Percentiles rank a stretch among this genome's conserved stretches.
Evolutionary conservation across 2,113 vertebrate species (phyloP).

Genomic region (Corythaeola cristata): DNA sequence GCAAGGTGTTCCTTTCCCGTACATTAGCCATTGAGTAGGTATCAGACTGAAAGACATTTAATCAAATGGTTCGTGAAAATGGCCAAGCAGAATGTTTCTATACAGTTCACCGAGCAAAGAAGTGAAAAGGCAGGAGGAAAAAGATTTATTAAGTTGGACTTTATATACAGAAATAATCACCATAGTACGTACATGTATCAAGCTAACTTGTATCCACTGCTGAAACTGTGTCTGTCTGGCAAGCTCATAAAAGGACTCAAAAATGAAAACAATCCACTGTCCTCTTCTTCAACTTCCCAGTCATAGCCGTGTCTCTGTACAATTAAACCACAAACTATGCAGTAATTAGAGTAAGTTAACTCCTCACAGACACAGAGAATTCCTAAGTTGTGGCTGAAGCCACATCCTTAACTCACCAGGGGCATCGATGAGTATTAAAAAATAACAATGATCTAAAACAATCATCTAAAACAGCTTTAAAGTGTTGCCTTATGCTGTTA

Average conservation of each 20-base stretch:
- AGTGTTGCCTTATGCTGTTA: background rate
- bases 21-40: background rate
- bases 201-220: background rate
- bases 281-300: background rate
- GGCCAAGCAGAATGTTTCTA: constrained; percentile 24
- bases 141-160: constrained; percentile 22
- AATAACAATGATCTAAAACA: background rate
- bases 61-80: constrained; percentile 40
- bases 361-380: background rate
- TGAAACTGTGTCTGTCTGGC: background rate
- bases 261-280: background rate
- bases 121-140: constrained; percentile 4
- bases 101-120: constrained; percentile 10
- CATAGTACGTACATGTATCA: background rate
- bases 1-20: background rate
- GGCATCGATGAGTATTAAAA: background rate
- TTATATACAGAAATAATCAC: constrained; percentile 1
- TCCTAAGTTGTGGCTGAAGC: background rate
- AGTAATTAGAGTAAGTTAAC: background rate
- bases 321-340: background rate
- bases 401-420: background rate
- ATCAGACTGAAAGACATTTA: constrained; percentile 11
- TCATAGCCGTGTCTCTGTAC: background rate
- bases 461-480: background rate
- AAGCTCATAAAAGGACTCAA: background rate